phyloP scores from a whole-genome alignment of 2,888 invertebrate species.

The Mechanitis messenoides region DNA sequence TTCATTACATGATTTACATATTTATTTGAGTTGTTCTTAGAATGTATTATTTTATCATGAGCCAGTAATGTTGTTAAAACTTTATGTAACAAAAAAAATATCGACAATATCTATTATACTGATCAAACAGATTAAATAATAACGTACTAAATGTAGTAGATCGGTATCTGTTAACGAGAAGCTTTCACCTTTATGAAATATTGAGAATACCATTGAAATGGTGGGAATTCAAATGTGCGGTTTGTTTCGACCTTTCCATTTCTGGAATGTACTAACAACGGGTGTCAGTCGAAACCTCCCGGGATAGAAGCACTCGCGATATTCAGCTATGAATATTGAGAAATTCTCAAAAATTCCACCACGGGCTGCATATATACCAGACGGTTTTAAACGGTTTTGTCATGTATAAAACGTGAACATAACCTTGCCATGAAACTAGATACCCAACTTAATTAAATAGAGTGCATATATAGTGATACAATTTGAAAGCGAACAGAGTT shows the following conservation, averaged over 20 bases:
- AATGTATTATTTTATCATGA: no score
- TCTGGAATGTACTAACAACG: constrained; percentile 60
- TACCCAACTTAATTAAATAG: constrained; percentile 12
- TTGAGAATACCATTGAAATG: constrained; percentile 50
- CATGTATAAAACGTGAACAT: neutral
- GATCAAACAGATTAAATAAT: no score
- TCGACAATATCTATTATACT: no score
- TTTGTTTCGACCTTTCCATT: constrained; percentile 54
- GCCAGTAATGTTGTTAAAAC: no score
- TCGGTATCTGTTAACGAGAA: neutral
- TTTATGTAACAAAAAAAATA: no score
- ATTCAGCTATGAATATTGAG: constrained; percentile 66
- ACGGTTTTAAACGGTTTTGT: constrained; percentile 43
- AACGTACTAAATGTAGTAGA: no score
- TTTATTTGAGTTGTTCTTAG: no score
- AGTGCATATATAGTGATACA: constrained; percentile 8
- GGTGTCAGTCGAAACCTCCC: constrained; percentile 38
- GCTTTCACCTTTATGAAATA: constrained; percentile 45
- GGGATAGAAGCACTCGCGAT: constrained; percentile 39
- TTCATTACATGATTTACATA: no score
- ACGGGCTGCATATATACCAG: constrained; percentile 37
- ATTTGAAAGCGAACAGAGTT: constrained; percentile 1
- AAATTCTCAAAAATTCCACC: constrained; percentile 61
- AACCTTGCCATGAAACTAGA: neutral
- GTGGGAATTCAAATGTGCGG: constrained; percentile 62